Percentiles rank a stretch among this genome's conserved stretches.
Conservation (phyloP, 2,113 vertebrate species). For the Xenus cinereus region DNA sequence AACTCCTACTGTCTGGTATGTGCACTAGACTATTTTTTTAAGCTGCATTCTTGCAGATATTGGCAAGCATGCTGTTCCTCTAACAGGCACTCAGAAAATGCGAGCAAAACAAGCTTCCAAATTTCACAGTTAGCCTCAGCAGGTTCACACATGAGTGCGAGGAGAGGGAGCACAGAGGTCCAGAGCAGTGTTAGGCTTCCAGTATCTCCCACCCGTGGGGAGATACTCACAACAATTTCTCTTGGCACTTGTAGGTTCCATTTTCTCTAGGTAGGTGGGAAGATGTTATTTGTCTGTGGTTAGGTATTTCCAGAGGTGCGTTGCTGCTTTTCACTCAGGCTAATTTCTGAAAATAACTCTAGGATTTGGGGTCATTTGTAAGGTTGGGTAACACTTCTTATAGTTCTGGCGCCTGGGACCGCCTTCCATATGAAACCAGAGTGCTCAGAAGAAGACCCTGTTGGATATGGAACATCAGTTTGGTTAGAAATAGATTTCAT, state of each 20-base stretch:
- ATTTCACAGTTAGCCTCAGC: not conserved
- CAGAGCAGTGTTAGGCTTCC: not conserved
- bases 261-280: not conserved
- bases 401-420: not conserved
- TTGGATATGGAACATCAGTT: not conserved
- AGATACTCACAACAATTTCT: not conserved
- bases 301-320: not conserved
- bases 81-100: not conserved
- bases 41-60: slow-evolving; percentile 31
- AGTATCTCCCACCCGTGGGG: not conserved
- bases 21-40: slow-evolving; percentile 35
- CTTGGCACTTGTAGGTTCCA: not conserved
- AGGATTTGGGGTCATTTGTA: not conserved
- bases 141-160: not conserved
- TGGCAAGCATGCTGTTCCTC: not conserved
- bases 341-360: not conserved
- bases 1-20: slow-evolving; percentile 41
- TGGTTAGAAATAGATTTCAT: not conserved
- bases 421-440: not conserved
- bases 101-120: not conserved
- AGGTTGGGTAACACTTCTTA: not conserved
- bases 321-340: not conserved
- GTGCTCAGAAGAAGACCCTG: not conserved
- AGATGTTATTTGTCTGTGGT: not conserved
- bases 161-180: not conserved